Conservation (phyloP, 2,113 vertebrate species). For the Hypomesus transpacificus region DNA sequence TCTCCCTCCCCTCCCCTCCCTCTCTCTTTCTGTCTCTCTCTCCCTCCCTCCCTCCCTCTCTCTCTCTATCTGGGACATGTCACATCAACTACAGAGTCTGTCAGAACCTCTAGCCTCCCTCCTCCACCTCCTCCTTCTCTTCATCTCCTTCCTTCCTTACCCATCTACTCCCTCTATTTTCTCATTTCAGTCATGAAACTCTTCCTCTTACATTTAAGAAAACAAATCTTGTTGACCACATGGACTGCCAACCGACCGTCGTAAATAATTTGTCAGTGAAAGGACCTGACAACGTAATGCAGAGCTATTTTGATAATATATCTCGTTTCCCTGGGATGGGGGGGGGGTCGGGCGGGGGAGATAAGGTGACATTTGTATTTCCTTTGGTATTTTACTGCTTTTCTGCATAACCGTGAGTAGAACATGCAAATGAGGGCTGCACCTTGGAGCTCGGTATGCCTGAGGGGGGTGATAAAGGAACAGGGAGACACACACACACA, state of each 20-base stretch:
- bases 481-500: not conserved
- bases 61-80: too few species aligned
- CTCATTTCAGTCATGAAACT: slow-evolving; percentile 35
- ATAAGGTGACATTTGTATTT: slow-evolving; percentile 16
- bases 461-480: not conserved
- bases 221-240: not conserved
- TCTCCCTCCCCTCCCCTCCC: too few species aligned
- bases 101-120: not conserved
- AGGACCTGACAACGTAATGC: not conserved
- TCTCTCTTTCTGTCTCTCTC: not conserved
- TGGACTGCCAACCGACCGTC: not conserved
- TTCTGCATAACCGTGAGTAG: not conserved
- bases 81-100: not conserved
- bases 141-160: not conserved
- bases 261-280: not conserved
- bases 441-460: not conserved
- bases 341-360: not conserved
- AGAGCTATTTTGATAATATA: too few species aligned
- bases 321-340: not conserved
- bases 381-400: slow-evolving; percentile 39
- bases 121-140: not conserved
- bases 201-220: slow-evolving; percentile 11
- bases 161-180: not conserved
- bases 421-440: slow-evolving; percentile 40
- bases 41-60: not conserved